Base-by-base conservation (phyloP, 1,140 invertebrate species). In the Calephelis virginiensis region DNA sequence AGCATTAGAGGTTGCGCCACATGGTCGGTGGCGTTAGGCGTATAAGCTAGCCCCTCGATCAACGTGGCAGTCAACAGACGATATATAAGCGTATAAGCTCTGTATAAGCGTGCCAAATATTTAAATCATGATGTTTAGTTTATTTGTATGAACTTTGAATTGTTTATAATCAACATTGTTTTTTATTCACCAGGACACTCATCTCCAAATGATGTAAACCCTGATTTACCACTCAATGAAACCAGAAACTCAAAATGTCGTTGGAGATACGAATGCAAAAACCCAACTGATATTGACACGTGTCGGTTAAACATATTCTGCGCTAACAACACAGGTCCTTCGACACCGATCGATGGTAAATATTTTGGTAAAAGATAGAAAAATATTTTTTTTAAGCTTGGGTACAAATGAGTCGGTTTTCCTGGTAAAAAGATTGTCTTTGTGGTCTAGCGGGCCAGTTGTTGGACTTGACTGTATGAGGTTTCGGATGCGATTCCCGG, bases 241-340 rank as follows among this genome's bases (percentile, higher is more conserved):
- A 37, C 50, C 14, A 17, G 17, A 6, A 37, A 56, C 28, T 13
- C 70, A 10, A 50, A 10, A 0, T 84, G 82, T 66, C 75, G 70
- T 14, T 84, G 82, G 82, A 74, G 61, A 46, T 84, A 79, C 46
- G 70, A 76, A 50, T 84, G 80, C 56, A 53, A 14, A 40, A 64
- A 75, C 63, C 69, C 72, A 9, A n/a, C 46, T 45, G 64, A 82
- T 66, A 64, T 85, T 13, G 82, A 85, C 43, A 70, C 79, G 7
- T 85, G 82, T 63, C 68, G 61, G 45, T 45, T 83, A 8, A 68
- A 75, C 8, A 76, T 77, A 11, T 50, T 69, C 40, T 83, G 81
- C 47, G 45, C 6, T 12, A 49, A 72, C 28, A 65, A 68, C n/a
- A 62, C 6, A 5, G 56, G 46, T 5, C 28, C 66, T 2, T 63